Conservation (phyloP, 1,140 invertebrate genomes). For the Drosophila simulans region DNA sequence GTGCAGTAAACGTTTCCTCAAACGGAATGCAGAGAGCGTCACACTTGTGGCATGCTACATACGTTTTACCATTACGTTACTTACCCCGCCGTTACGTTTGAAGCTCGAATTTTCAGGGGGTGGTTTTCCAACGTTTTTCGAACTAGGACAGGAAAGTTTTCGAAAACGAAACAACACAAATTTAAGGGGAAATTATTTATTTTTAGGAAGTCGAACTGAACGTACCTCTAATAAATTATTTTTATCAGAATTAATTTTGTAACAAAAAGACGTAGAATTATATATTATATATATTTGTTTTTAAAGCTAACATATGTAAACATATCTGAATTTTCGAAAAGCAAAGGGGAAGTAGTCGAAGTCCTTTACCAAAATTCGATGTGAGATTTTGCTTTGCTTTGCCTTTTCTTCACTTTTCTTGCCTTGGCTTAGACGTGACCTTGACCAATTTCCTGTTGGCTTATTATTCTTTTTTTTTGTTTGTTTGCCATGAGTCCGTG, state of each 20-base stretch:
- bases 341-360: slow-evolving; percentile 31
- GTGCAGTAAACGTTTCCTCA: slow-evolving; percentile 63
- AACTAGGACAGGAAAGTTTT: slow-evolving; percentile 18
- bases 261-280: no score
- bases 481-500: not conserved
- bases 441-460: slow-evolving; percentile 60
- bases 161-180: not conserved
- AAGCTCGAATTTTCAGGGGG: slow-evolving; percentile 26
- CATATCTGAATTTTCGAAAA: not conserved
- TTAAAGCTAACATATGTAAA: not conserved
- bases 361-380: not conserved
- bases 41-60: slow-evolving; percentile 74
- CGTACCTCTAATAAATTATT: not conserved
- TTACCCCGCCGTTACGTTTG: slow-evolving; percentile 8
- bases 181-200: not conserved
- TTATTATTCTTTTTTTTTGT: slow-evolving; percentile 13
- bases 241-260: no score
- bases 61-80: slow-evolving; percentile 25
- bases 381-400: not conserved
- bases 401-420: slow-evolving; percentile 3
- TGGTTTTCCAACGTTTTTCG: slow-evolving; percentile 16
- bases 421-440: slow-evolving; percentile 44
- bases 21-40: slow-evolving; percentile 42
- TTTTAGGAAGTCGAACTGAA: no score
- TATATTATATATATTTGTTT: no score